Percentiles rank a stretch among this genome's conserved stretches.
Evolutionary conservation across 2,113 vertebrate genomes (phyloP).

Genomic region (Oreochromis tanganicae): DNA sequence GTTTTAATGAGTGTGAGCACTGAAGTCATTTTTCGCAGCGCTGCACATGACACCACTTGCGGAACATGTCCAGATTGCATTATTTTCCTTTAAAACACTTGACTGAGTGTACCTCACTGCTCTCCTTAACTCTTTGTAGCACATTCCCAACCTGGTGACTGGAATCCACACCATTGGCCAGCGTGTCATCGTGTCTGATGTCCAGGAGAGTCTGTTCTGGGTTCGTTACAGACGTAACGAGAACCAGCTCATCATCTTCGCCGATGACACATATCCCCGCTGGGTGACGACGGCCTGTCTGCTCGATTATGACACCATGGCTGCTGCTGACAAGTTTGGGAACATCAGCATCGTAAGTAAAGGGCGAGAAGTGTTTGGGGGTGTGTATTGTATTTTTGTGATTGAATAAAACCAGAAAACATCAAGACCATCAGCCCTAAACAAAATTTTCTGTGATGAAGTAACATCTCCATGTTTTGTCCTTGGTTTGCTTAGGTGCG

Average conservation of each 20-base stretch:
- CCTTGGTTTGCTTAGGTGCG: conserved; percentile 76
- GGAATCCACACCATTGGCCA: conserved; percentile 94
- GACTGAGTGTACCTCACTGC: neutral
- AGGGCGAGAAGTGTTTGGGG: neutral
- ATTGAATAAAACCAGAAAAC: neutral
- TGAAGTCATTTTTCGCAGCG: accelerated
- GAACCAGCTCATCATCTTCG: conserved; percentile 98
- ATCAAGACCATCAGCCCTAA: neutral
- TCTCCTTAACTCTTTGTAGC: conserved; percentile 65
- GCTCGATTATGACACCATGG: conserved; percentile 96
- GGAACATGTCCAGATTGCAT: neutral
- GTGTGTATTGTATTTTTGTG: neutral
- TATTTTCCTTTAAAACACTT: neutral
- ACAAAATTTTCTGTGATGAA: neutral
- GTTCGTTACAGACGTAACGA: conserved; percentile 94
- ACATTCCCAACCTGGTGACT: conserved; percentile 92
- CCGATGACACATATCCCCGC: conserved; percentile 93
- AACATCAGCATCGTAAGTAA: conserved; percentile 89
- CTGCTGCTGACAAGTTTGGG: conserved; percentile 95
- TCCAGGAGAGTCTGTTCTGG: conserved; percentile 98
- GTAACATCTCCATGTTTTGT: neutral
- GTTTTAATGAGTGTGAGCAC: neutral
- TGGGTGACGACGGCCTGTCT: conserved; percentile 96
- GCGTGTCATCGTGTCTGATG: conserved; percentile 89
- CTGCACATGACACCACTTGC: neutral